These are phyloP conservation scores for Cepphus grylle DNA, from an alignment of 2,113 vertebrate species.

Conservation along the genomic window DNA sequence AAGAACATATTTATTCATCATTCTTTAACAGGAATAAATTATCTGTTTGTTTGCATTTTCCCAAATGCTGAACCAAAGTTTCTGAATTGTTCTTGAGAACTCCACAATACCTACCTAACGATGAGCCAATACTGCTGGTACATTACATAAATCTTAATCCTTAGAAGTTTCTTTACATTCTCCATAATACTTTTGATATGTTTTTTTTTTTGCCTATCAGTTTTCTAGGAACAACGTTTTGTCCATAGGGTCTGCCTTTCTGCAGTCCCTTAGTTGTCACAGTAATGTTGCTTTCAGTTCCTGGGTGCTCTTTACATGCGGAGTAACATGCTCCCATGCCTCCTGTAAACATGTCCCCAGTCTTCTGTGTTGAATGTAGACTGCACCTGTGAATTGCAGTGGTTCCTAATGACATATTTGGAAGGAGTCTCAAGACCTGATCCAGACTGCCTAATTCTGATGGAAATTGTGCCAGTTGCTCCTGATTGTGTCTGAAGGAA, in stretches of 20 bases:
- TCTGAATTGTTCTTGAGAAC: background rate
- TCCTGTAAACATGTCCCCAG: background rate
- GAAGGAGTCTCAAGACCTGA: too few relatives aligned
- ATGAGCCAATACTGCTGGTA: background rate
- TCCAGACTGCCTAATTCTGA: background rate
- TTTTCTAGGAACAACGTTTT: background rate
- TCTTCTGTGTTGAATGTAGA: background rate
- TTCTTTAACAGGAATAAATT: background rate
- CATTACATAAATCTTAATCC: background rate
- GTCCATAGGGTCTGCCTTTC: background rate
- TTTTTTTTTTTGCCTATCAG: background rate
- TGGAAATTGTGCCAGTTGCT: background rate
- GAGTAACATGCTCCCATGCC: background rate
- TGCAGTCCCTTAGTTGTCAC: background rate
- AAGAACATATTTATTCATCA: background rate
- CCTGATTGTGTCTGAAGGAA: background rate
- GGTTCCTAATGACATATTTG: too few relatives aligned
- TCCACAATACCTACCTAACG: background rate
- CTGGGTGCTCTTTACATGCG: background rate
- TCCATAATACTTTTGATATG: background rate
- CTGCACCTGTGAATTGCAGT: too few relatives aligned
- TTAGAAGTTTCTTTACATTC: background rate
- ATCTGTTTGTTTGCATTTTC: background rate
- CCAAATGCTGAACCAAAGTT: background rate
- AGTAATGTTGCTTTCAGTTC: background rate